Conservation (phyloP, 2,113 vertebrate genomes). For the Alethe castanea region DNA sequence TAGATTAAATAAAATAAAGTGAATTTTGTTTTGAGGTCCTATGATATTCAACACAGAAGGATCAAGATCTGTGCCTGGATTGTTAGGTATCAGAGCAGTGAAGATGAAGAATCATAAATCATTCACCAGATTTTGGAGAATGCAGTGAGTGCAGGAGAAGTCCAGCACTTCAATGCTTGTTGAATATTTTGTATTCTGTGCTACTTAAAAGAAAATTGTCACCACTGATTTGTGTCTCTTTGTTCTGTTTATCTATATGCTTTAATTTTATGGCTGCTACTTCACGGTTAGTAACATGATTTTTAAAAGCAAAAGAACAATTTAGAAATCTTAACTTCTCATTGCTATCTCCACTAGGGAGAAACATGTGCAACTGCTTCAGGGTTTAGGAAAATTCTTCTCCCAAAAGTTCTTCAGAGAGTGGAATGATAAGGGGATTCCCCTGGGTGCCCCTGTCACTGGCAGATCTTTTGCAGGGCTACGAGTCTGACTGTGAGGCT, state of each 20-base stretch:
- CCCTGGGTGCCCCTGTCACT: accelerated
- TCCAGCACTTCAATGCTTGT: not conserved
- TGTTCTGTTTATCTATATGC: not conserved
- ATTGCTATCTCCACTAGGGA: not conserved
- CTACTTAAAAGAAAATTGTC: not conserved
- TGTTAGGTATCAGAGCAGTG: not conserved
- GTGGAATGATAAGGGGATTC: not conserved
- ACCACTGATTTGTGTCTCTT: not conserved
- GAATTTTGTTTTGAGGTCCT: not conserved
- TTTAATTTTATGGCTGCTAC: not conserved
- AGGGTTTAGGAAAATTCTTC: not conserved
- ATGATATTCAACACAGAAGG: not conserved
- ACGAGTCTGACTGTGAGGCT: accelerated
- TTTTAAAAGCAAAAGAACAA: not conserved
- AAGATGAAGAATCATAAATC: not conserved
- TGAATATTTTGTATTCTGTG: not conserved
- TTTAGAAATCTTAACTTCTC: not conserved
- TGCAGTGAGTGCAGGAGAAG: not conserved
- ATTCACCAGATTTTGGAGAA: not conserved
- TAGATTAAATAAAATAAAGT: not conserved
- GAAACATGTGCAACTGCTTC: not conserved
- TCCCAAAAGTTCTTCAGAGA: not conserved
- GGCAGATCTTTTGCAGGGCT: not conserved
- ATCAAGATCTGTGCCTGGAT: not conserved
- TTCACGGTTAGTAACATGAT: accelerated